A percentile compares a stretch with the other conserved stretches of the same genome.
Conservation (phyloP, 2,113 vertebrate species). For the Gobiocypris rarus region DNA sequence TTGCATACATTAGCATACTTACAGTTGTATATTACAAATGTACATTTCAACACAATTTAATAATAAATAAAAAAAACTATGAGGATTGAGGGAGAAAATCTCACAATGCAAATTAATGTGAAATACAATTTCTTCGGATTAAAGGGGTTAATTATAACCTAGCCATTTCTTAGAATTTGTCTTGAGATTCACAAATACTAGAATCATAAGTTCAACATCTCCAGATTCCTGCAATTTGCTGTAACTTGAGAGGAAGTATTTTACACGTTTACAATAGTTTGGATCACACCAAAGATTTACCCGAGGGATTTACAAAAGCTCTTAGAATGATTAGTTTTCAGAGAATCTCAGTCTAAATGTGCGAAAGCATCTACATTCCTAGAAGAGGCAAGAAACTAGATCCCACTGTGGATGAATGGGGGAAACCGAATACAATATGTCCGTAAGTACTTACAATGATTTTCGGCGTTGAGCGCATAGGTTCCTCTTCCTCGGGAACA, state of each 20-base stretch:
- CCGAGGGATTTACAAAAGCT: slow-evolving; percentile 20
- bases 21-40: background rate
- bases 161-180: background rate
- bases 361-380: slow-evolving; percentile 22
- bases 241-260: background rate
- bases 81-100: background rate
- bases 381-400: background rate
- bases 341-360: background rate
- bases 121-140: too few relatives aligned
- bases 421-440: background rate
- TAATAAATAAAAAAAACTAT: too few relatives aligned
- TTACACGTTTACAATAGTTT: background rate
- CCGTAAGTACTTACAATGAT: slow-evolving; percentile 81
- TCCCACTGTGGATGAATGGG: background rate
- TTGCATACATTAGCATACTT: background rate
- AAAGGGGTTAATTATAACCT: background rate
- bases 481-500: slow-evolving; percentile 92
- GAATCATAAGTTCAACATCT: background rate
- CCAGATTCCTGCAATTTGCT: background rate
- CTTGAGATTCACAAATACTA: background rate
- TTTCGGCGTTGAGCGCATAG: slow-evolving; percentile 86
- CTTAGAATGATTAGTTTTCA: slow-evolving; percentile 28
- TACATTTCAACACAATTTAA: background rate
- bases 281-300: background rate
- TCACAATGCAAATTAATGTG: background rate